These are phyloP conservation scores for Oxystoma pomonae DNA, from an alignment of 2,888 invertebrate genomes.

Conservation along the genomic window DNA sequence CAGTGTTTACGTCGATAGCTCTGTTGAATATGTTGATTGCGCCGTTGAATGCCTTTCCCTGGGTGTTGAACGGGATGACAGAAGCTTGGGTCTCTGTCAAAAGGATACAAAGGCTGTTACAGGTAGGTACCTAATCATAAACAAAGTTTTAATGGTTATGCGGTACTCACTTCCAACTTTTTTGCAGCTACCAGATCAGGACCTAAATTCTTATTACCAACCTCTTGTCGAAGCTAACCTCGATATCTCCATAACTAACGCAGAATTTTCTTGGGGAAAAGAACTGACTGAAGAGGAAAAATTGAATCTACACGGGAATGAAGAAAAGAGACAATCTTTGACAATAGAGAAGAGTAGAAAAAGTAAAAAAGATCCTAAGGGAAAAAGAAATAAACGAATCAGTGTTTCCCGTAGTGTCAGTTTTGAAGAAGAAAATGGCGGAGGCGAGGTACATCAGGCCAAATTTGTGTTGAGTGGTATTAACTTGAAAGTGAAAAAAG, in stretches of 20 bases:
- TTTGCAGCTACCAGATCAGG: constrained; percentile 59
- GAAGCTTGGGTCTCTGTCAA: constrained; percentile 95
- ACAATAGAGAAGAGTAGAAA: background rate
- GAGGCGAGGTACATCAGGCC: constrained; percentile 18
- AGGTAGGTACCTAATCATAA: constrained; percentile 56
- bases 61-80: constrained; percentile 94
- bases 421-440: constrained; percentile 17
- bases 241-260: constrained; percentile 54
- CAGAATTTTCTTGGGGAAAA: constrained; percentile 58
- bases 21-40: constrained; percentile 93
- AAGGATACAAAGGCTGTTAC: constrained; percentile 76
- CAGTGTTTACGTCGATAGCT: constrained; percentile 91
- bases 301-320: constrained; percentile 32
- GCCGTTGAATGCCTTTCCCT: constrained; percentile 95
- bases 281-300: constrained; percentile 42
- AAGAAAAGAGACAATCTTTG: background rate
- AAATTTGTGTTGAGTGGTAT: constrained; percentile 45
- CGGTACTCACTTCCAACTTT: background rate
- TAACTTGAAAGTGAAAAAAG: constrained; percentile 47
- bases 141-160: background rate
- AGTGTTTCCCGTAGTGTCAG: constrained; percentile 33
- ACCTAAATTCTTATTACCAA: constrained; percentile 59
- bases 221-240: constrained; percentile 46
- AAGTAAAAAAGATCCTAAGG: constrained; percentile 37
- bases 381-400: constrained; percentile 51